A percentile compares a stretch with the other conserved stretches of the same genome.
phyloP scores from a whole-genome alignment of 2,888 invertebrate genomes.

The Odiellus spinosus region DNA sequence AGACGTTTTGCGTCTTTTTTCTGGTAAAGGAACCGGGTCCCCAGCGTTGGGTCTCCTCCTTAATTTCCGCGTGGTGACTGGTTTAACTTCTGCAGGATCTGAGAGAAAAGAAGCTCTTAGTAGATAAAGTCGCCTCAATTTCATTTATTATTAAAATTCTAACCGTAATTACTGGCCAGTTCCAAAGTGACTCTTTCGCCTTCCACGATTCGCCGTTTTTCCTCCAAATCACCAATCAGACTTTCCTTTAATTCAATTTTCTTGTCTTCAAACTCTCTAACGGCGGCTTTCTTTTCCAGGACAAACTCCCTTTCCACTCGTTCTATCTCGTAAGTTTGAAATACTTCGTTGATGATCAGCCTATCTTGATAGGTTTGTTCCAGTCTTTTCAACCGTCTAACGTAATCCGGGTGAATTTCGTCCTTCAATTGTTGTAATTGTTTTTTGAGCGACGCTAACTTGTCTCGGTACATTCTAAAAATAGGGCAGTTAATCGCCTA shows the following conservation, averaged over 20 bases:
- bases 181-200: slow-evolving; percentile 75
- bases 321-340: slow-evolving; percentile 41
- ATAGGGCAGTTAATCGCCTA: slow-evolving; percentile 2
- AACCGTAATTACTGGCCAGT: slow-evolving; percentile 38
- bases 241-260: slow-evolving; percentile 79
- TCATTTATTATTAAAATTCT: not conserved
- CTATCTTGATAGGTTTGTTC: slow-evolving; percentile 69
- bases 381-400: slow-evolving; percentile 59
- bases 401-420: slow-evolving; percentile 69
- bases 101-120: slow-evolving; percentile 12
- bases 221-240: slow-evolving; percentile 76
- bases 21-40: slow-evolving; percentile 52
- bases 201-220: slow-evolving; percentile 75
- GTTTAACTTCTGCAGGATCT: slow-evolving; percentile 45
- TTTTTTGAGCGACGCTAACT: slow-evolving; percentile 68
- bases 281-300: slow-evolving; percentile 71
- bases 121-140: slow-evolving; percentile 1
- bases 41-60: slow-evolving; percentile 87
- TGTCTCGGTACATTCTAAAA: slow-evolving; percentile 59
- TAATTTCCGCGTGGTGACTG: slow-evolving; percentile 84
- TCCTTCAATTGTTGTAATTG: slow-evolving; percentile 77
- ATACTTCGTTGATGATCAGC: slow-evolving; percentile 30
- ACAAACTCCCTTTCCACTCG: slow-evolving; percentile 74
- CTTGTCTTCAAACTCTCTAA: slow-evolving; percentile 87
- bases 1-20: slow-evolving; percentile 61